Percentiles rank a stretch among this genome's conserved stretches.
phyloP scores from a whole-genome alignment of 2,113 vertebrate species.

The Colistium nudipinnis region DNA sequence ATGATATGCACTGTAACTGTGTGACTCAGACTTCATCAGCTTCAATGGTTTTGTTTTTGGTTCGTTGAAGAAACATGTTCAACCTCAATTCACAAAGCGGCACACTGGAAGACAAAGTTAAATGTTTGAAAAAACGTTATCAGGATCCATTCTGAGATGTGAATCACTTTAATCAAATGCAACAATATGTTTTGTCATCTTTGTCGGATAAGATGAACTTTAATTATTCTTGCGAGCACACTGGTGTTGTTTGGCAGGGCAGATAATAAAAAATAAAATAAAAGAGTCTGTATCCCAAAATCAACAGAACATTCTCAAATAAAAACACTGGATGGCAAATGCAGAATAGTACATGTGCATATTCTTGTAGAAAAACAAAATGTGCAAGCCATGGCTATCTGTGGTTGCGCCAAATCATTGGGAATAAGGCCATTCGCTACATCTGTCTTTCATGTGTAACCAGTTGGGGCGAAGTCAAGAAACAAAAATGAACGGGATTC shows the following conservation, averaged over 20 bases:
- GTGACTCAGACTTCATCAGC: neutral
- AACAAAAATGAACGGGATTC: conserved; percentile 45
- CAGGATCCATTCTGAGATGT: neutral
- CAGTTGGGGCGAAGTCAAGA: conserved; percentile 47
- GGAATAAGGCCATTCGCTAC: conserved; percentile 37
- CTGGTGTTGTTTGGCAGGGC: conserved; percentile 1
- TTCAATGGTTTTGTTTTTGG: neutral
- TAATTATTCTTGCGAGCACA: neutral
- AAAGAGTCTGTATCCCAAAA: neutral
- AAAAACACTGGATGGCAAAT: neutral
- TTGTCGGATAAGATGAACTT: neutral
- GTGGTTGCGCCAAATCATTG: conserved; percentile 34
- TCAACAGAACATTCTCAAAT: neutral
- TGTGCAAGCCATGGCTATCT: conserved; percentile 5
- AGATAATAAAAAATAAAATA: neutral
- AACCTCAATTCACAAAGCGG: neutral
- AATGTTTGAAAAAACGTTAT: neutral
- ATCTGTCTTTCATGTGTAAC: conserved; percentile 63
- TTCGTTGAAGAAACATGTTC: neutral
- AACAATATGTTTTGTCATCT: neutral
- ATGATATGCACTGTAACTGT: neutral
- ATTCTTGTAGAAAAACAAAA: conserved; percentile 11
- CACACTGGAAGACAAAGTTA: neutral
- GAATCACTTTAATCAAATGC: neutral
- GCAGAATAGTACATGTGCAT: conserved; percentile 1